These are phyloP conservation scores for Microctenopoma stevenorrisi DNA, from an alignment of 2,797 vertebrate species.

Conservation along the genomic window DNA sequence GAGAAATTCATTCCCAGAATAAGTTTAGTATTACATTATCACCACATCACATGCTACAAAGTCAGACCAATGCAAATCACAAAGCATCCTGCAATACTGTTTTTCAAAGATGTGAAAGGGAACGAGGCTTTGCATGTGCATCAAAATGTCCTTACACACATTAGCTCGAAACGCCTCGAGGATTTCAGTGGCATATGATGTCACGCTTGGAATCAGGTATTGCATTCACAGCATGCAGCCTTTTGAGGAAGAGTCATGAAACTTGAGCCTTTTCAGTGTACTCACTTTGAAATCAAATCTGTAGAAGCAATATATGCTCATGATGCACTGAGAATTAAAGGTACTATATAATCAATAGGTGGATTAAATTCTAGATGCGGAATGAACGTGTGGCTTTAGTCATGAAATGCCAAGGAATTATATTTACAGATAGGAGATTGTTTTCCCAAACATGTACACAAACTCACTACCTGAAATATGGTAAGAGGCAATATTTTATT, in stretches of 20 bases:
- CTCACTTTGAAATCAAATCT: conserved; percentile 11
- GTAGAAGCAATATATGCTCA: neutral
- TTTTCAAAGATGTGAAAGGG: neutral
- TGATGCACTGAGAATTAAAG: too few species aligned
- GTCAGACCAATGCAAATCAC: neutral
- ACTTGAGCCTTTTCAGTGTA: neutral
- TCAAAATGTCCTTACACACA: neutral
- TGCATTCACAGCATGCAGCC: neutral
- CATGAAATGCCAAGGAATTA: too few species aligned
- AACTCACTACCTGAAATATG: too few species aligned
- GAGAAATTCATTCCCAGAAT: neutral
- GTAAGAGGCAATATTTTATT: too few species aligned
- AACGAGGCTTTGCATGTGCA: neutral
- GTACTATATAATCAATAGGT: too few species aligned
- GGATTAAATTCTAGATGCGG: too few species aligned
- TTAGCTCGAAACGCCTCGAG: neutral
- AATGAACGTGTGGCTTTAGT: too few species aligned
- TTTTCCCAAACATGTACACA: too few species aligned
- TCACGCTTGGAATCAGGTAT: too few species aligned
- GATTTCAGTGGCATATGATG: neutral
- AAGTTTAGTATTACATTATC: conserved; percentile 3
- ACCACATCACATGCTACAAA: neutral
- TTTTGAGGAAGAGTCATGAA: neutral
- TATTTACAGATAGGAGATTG: too few species aligned
- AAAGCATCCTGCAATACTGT: neutral